Evolutionary conservation across 2,113 vertebrate species (phyloP).

Genomic region (Phalacrocorax carbo): DNA sequence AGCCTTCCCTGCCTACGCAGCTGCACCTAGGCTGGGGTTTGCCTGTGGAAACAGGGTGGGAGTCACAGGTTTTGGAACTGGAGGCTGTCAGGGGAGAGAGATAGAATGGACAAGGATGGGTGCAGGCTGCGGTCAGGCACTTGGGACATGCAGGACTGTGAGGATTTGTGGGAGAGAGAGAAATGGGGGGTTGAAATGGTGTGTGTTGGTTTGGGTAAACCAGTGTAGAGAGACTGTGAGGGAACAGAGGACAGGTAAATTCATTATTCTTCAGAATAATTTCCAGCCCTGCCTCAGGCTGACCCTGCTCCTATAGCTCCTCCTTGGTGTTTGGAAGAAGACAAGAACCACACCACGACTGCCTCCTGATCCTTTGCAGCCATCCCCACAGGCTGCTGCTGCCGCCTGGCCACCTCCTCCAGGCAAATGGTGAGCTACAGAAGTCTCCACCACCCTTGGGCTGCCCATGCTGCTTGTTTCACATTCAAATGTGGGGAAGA

Average conservation of each 20-base stretch:
- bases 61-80: not conserved
- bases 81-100: not conserved
- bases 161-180: not conserved
- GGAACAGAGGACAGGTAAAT: not conserved
- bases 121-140: not conserved
- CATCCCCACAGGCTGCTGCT: accelerated
- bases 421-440: not conserved
- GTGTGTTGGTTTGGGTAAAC: not conserved
- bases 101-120: not conserved
- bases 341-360: accelerated
- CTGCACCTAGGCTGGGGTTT: not conserved
- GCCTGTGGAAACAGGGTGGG: not conserved
- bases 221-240: not conserved
- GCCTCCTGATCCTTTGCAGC: not conserved
- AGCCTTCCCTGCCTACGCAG: not conserved
- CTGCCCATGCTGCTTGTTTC: not conserved
- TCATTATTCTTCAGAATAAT: not conserved
- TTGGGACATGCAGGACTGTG: not conserved
- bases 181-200: accelerated
- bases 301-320: not conserved
- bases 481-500: accelerated
- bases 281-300: not conserved
- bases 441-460: no score
- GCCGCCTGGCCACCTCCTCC: not conserved
- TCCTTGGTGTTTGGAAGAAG: not conserved